Evolutionary conservation across 2,113 vertebrate species (phyloP).

Genomic region (Apus apus): DNA sequence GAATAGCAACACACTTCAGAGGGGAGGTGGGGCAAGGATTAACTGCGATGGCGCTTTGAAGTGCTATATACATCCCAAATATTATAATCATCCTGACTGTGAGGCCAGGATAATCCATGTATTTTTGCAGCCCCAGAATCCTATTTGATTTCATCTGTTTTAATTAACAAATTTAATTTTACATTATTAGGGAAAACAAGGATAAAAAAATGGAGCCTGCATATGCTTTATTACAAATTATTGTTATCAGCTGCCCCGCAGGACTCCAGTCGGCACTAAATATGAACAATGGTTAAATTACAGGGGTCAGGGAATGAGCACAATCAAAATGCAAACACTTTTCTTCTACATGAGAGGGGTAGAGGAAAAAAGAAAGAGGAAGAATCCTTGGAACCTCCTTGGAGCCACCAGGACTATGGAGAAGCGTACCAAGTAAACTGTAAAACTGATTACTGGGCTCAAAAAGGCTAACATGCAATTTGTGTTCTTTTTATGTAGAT

Average conservation of each 20-base stretch:
- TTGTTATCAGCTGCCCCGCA: constrained; percentile 79
- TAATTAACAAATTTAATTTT: constrained; percentile 72
- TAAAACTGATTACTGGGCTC: constrained; percentile 74
- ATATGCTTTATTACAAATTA: constrained; percentile 72
- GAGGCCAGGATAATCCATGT: constrained; percentile 22
- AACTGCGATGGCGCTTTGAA: neutral
- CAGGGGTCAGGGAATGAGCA: constrained; percentile 70
- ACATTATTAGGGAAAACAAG: constrained; percentile 49
- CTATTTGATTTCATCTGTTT: constrained; percentile 59
- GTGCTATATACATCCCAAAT: neutral
- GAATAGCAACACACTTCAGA: constrained; percentile 17
- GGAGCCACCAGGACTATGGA: constrained; percentile 60
- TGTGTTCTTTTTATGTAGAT: constrained; percentile 85
- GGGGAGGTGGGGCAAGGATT: neutral
- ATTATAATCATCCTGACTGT: constrained; percentile 27
- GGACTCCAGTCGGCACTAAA: constrained; percentile 73
- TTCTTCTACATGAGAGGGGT: constrained; percentile 60
- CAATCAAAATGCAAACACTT: constrained; percentile 79
- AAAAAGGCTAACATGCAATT: constrained; percentile 80
- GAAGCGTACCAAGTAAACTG: constrained; percentile 58
- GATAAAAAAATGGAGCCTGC: constrained; percentile 26
- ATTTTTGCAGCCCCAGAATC: constrained; percentile 39
- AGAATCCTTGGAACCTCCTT: constrained; percentile 65
- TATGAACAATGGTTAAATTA: constrained; percentile 80
- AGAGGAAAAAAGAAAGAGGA: neutral